phyloP scores from a whole-genome alignment of 2,888 invertebrate genomes.

The Drosophila greeni region DNA sequence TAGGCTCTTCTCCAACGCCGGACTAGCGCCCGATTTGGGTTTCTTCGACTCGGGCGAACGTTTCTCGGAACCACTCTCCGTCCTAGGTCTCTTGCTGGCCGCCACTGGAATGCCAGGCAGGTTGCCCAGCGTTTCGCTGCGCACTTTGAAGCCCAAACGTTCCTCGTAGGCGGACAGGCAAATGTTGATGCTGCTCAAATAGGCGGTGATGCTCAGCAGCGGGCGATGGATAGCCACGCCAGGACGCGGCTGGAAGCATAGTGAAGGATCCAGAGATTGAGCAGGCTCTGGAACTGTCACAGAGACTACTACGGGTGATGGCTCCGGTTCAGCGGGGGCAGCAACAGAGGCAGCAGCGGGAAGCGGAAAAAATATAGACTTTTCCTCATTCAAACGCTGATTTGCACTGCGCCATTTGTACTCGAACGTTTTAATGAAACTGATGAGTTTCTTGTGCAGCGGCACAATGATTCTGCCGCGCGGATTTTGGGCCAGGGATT shows the following conservation, averaged over 20 bases:
- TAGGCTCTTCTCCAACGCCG: slow-evolving; percentile 47
- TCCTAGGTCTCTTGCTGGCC: slow-evolving; percentile 79
- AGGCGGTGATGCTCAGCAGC: slow-evolving; percentile 86
- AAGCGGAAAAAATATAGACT: slow-evolving; percentile 34
- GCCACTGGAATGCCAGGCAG: slow-evolving; percentile 64
- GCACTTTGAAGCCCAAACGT: slow-evolving; percentile 82
- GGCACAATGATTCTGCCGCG: slow-evolving; percentile 86
- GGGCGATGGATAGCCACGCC: slow-evolving; percentile 85
- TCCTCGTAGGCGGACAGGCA: slow-evolving; percentile 88
- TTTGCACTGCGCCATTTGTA: slow-evolving; percentile 86
- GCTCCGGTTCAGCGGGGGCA: background rate
- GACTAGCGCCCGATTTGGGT: slow-evolving; percentile 67
- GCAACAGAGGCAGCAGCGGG: background rate
- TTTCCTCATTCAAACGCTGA: slow-evolving; percentile 71
- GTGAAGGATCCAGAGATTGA: slow-evolving; percentile 64
- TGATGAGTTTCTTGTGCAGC: slow-evolving; percentile 85
- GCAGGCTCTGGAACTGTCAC: background rate
- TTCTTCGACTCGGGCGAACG: slow-evolving; percentile 80
- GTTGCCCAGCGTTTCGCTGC: slow-evolving; percentile 77
- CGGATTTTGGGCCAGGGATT: slow-evolving; percentile 93
- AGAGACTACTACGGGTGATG: background rate
- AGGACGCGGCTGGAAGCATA: slow-evolving; percentile 80
- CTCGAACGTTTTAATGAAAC: slow-evolving; percentile 86
- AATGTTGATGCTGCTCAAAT: slow-evolving; percentile 87
- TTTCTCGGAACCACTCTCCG: slow-evolving; percentile 82